phyloP scores from a whole-genome alignment of 2,797 vertebrate species.

The Taeniopygia guttata region DNA sequence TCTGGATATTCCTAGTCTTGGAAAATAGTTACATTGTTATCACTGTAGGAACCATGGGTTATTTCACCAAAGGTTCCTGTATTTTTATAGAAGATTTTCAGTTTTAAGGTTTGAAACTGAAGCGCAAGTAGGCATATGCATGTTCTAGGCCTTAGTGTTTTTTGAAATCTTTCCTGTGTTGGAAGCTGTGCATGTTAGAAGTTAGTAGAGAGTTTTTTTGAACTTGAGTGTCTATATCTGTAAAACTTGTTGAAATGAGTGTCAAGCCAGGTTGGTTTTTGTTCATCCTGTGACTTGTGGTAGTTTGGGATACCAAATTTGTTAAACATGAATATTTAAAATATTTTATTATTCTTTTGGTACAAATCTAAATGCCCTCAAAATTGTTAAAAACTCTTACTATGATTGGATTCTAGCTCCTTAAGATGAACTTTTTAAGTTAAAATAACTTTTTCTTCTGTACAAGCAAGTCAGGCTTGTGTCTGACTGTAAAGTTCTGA shows the following conservation, averaged over 20 bases:
- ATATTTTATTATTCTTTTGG: background rate
- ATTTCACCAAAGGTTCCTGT: background rate
- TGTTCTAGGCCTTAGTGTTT: background rate
- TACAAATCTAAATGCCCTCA: background rate
- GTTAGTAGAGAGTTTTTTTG: background rate
- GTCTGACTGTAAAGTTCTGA: background rate
- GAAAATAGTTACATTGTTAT: rapidly evolving
- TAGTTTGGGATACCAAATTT: background rate
- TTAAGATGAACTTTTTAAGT: background rate
- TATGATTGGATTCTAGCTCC: background rate
- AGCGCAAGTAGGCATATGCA: background rate
- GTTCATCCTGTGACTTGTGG: background rate
- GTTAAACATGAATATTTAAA: background rate
- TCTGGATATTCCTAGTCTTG: background rate
- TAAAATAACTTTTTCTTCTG: background rate
- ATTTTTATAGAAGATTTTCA: background rate
- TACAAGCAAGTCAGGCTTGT: background rate
- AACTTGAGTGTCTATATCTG: background rate
- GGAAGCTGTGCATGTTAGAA: background rate
- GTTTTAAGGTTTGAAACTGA: background rate
- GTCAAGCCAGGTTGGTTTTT: background rate
- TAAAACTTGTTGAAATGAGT: background rate
- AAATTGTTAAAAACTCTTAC: background rate
- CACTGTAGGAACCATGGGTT: rapidly evolving
- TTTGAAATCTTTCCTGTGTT: rapidly evolving